A percentile compares a stretch with the other conserved stretches of the same genome.
phyloP scores from a whole-genome alignment of 2,888 invertebrate genomes.

The Protonemura montana region DNA sequence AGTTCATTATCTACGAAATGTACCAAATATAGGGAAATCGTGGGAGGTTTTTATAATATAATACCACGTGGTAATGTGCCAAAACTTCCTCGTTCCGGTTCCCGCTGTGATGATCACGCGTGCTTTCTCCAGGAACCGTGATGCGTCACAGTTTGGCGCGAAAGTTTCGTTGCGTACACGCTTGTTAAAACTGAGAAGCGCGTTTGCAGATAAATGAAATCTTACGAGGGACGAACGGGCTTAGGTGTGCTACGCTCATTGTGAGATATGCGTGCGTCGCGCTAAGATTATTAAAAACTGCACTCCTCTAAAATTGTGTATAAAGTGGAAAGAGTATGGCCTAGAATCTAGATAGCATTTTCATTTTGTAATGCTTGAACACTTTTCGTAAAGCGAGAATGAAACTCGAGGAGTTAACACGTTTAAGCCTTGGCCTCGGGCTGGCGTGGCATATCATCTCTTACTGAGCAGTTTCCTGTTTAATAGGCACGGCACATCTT shows the following conservation, averaged over 20 bases:
- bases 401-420: not conserved
- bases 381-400: not conserved
- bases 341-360: constrained; percentile 12
- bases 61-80: too few species aligned
- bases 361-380: constrained; percentile 4
- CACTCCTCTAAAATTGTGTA: not conserved
- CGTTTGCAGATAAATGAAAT: constrained; percentile 5
- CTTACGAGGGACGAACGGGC: not conserved
- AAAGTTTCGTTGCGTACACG: not conserved
- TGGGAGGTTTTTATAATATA: not conserved
- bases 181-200: not conserved
- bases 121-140: not conserved
- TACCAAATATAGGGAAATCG: not conserved
- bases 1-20: not conserved
- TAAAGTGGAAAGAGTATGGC: not conserved
- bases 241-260: not conserved
- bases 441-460: not conserved
- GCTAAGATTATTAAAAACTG: not conserved
- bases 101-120: not conserved
- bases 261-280: not conserved
- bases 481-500: not conserved
- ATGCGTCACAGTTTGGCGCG: not conserved
- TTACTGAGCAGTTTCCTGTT: not conserved
- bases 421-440: not conserved
- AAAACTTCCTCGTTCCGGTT: too few species aligned